Percentiles rank a stretch among this genome's conserved stretches.
Conservation (phyloP, 2,888 invertebrate species). For the Rhamphomyia laevipes region DNA sequence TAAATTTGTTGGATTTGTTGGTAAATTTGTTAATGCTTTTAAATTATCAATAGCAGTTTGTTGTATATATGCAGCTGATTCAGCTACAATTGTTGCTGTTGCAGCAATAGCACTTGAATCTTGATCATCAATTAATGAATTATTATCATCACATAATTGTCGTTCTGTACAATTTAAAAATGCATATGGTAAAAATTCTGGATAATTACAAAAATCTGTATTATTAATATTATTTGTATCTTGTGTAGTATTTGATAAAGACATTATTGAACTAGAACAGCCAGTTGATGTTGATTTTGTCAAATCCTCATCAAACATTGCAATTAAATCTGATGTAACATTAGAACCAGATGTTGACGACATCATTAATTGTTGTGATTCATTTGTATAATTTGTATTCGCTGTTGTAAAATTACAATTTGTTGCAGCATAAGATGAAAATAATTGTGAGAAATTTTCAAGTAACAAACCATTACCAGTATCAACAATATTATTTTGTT, state of each 20-base stretch:
- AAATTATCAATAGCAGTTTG: conserved; percentile 42
- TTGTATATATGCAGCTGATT: conserved; percentile 13
- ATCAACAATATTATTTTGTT: too few relatives aligned
- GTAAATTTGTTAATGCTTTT: conserved; percentile 40
- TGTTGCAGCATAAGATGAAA: background rate
- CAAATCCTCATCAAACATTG: conserved; percentile 21
- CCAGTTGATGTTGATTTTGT: conserved; percentile 8
- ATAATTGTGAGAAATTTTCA: conserved; percentile 3
- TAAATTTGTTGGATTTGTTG: conserved; percentile 40
- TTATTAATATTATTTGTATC: conserved; percentile 6
- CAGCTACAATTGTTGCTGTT: conserved; percentile 3
- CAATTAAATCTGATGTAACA: conserved; percentile 20
- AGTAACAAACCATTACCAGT: background rate
- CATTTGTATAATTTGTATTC: background rate
- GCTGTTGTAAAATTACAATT: background rate
- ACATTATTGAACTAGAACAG: background rate
- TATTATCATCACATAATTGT: conserved; percentile 15
- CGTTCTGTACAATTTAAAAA: conserved; percentile 19
- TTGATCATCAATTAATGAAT: conserved; percentile 10
- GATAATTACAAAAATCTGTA: conserved; percentile 17
- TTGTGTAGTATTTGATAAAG: background rate
- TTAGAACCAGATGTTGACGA: conserved; percentile 8
- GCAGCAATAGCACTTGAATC: background rate
- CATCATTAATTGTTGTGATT: background rate
- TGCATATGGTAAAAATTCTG: conserved; percentile 18